Conservation (phyloP, 2,113 vertebrate species). For the Indicator maculatus region DNA sequence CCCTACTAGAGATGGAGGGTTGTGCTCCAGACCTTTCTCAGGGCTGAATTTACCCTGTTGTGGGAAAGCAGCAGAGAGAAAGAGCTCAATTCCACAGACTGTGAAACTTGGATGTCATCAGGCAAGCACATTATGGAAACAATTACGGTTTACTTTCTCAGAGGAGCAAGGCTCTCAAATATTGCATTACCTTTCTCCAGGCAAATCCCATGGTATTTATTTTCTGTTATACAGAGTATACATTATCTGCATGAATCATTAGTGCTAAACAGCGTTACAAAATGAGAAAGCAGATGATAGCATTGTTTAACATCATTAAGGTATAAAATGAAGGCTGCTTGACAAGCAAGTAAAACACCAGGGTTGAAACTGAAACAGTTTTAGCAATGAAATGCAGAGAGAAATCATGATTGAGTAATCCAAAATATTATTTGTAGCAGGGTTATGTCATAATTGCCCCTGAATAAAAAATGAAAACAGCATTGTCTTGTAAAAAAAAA, state of each 20-base stretch:
- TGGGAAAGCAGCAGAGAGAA: not conserved
- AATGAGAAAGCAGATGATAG: slow-evolving; percentile 5
- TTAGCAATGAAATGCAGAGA: not conserved
- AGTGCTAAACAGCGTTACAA: slow-evolving; percentile 24
- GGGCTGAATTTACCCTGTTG: not conserved
- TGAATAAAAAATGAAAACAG: not conserved
- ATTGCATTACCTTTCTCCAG: not conserved
- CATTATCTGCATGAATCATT: slow-evolving; percentile 32
- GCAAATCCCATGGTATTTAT: slow-evolving; percentile 7
- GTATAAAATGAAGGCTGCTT: not conserved
- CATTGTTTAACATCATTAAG: not conserved
- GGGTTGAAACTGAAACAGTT: not conserved
- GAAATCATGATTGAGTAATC: not conserved
- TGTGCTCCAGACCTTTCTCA: not conserved
- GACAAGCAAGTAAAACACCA: slow-evolving; percentile 7
- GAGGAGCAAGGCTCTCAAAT: not conserved
- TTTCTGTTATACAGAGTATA: not conserved
- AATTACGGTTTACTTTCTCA: slow-evolving; percentile 30
- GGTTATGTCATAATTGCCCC: not conserved
- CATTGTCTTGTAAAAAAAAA: not conserved
- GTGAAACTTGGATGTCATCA: not conserved
- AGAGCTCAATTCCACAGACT: not conserved
- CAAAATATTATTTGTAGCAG: not conserved
- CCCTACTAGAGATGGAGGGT: fast-evolving
- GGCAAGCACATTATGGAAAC: not conserved